These are phyloP conservation scores for Epinotia nisella DNA, from an alignment of 2,888 invertebrate species.

Conservation along the genomic window DNA sequence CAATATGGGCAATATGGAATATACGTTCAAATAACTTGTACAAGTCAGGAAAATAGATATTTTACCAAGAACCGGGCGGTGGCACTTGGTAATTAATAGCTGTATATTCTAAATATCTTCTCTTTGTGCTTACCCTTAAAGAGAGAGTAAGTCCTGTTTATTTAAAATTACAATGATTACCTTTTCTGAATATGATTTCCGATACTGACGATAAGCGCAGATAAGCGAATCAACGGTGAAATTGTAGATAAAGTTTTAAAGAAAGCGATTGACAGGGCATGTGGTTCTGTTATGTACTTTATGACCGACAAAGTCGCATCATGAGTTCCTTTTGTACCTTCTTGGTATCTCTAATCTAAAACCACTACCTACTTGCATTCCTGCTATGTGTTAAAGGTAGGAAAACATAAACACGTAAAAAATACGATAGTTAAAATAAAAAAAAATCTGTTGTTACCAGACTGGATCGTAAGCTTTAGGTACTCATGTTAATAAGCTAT, in stretches of 20 bases:
- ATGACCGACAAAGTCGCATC: neutral
- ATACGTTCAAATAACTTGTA: slow-evolving; percentile 4
- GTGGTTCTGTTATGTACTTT: neutral
- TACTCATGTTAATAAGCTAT: too few relatives aligned
- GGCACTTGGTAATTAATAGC: too few relatives aligned
- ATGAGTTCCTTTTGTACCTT: neutral
- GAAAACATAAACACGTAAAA: neutral
- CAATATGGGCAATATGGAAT: neutral
- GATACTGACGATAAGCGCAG: slow-evolving; percentile 12
- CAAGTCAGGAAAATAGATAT: neutral
- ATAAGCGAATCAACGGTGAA: slow-evolving; percentile 20
- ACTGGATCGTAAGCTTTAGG: too few relatives aligned
- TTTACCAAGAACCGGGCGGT: neutral
- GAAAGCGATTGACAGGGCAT: neutral
- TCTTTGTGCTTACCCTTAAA: too few relatives aligned
- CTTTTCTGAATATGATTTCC: slow-evolving; percentile 15
- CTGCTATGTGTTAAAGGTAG: neutral
- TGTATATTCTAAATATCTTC: too few relatives aligned
- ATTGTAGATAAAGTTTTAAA: slow-evolving; percentile 24
- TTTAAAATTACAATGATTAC: slow-evolving; percentile 2
- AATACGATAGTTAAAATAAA: too few relatives aligned
- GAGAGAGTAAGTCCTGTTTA: too few relatives aligned
- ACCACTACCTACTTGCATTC: neutral
- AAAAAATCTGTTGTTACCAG: too few relatives aligned
- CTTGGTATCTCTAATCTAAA: neutral